Base-by-base conservation (phyloP, 2,113 vertebrate species). In the Arvicanthis niloticus region DNA sequence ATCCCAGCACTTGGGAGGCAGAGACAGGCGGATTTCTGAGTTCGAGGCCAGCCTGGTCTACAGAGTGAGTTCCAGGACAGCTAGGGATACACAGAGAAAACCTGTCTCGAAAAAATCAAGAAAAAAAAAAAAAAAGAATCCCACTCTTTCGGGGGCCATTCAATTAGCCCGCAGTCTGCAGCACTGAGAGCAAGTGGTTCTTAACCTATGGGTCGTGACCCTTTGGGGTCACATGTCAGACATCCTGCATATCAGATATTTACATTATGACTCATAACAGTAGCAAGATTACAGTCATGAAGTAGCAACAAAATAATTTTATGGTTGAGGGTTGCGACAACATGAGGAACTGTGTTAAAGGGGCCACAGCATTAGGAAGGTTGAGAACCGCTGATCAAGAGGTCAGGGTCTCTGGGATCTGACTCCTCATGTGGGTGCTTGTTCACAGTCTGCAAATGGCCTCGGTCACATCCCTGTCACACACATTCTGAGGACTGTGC, bases 361-460 rank as follows among this genome's bases (percentile, higher is more conserved):
- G 31, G 31, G 17, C 9, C 1, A 1, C 48, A 37, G 4, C 17
- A 31, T 21, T 21, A 56, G 77, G 77, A 53, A 37, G 48, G 16
- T 34, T 53, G 31, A 80, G 77, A 53, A 80, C 7, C 16, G 7
- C 16, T 34, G 16, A 51, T 34, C 7, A 7, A 40, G 37, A 51
- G 37, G 12, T 42, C n/a, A 1, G 22, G 22, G 77, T 70, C 4
- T 78, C 60, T 24, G 26, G 62, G 84, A 29, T 56, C 58, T 24
- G 7, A 0, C 0, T 85, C 51, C 21, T 88, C 68, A 12, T 0
- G 0, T n/a, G 58, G 12, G 34, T 56, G 19, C 9, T 56, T 81
- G 51, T 17, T 88, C 40, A n/a, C 58, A 42, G 48, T 42, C 62
- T 31, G 3, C 5, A 24, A 37, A 48, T 11, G 22, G 62, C 4